These are phyloP conservation scores for Austrofundulus limnaeus DNA, from an alignment of 2,113 vertebrate species.

Conservation along the genomic window DNA sequence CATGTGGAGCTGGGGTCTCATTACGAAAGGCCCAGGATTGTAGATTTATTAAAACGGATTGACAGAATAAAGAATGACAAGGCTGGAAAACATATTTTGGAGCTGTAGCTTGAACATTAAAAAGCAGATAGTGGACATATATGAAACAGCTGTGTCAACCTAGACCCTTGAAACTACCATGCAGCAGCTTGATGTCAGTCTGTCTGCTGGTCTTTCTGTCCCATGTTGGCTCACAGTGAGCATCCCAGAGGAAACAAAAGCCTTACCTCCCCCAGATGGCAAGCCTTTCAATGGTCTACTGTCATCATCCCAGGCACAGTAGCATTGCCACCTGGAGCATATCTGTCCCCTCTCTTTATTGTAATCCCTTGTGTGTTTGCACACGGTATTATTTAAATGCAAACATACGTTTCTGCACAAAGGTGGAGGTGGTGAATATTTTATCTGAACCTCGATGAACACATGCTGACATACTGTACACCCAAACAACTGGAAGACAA, in stretches of 20 bases:
- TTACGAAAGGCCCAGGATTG: conserved; percentile 11
- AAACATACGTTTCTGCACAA: conserved; percentile 9
- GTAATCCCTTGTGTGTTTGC: conserved; percentile 37
- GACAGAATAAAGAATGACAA: conserved; percentile 4
- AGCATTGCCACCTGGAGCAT: conserved; percentile 56
- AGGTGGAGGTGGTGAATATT: conserved; percentile 4
- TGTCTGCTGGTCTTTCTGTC: conserved; percentile 19
- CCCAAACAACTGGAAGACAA: conserved; percentile 54
- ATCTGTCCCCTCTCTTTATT: conserved; percentile 35
- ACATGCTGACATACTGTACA: conserved; percentile 45
- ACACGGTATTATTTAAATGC: conserved; percentile 27
- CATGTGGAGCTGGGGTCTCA: conserved; percentile 40
- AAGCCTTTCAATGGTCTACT: conserved; percentile 37
- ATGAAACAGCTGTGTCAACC: conserved; percentile 20
- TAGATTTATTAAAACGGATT: neutral
- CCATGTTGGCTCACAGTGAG: conserved; percentile 22
- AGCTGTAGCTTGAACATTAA: neutral
- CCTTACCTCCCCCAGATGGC: conserved; percentile 59
- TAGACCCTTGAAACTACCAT: conserved; percentile 27
- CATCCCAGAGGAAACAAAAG: conserved; percentile 37
- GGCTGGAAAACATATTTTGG: conserved; percentile 16
- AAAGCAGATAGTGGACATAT: conserved; percentile 12
- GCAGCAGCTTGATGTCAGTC: conserved; percentile 24
- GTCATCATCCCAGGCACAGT: conserved; percentile 47
- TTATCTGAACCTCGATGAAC: conserved; percentile 31